A percentile compares a stretch with the other conserved stretches of the same genome.
phyloP scores from a whole-genome alignment of 2,888 invertebrate genomes.

The Sinelater perroti region DNA sequence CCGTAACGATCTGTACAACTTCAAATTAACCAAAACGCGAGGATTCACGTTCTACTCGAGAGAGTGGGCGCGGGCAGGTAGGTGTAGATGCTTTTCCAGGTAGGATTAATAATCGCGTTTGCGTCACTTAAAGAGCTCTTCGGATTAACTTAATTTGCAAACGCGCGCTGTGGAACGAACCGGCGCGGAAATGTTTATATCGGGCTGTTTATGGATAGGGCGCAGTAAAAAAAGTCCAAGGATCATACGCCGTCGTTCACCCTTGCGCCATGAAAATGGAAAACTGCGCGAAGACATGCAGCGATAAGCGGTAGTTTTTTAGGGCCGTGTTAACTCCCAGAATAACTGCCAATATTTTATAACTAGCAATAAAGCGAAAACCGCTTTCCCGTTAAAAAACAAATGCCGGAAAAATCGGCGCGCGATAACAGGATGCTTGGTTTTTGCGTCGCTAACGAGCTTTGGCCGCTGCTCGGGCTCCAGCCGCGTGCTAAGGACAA shows the following conservation, averaged over 20 bases:
- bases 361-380: constrained; percentile 23
- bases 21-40: neutral
- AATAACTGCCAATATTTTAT: constrained; percentile 29
- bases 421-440: neutral
- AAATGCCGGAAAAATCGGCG: constrained; percentile 14
- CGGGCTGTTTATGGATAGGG: constrained; percentile 6
- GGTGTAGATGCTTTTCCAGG: no score
- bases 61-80: no score
- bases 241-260: constrained; percentile 14
- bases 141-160: neutral
- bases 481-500: neutral
- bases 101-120: neutral
- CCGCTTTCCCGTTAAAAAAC: constrained; percentile 18
- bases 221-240: constrained; percentile 14
- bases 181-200: constrained; percentile 14
- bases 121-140: neutral
- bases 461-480: neutral
- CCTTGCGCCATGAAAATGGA: constrained; percentile 23
- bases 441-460: constrained; percentile 10
- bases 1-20: neutral
- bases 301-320: constrained; percentile 25
- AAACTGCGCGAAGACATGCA: constrained; percentile 20
- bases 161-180: neutral
- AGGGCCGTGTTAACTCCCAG: constrained; percentile 25
- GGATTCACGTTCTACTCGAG: neutral